These are phyloP conservation scores for Tachina grossa DNA, from an alignment of 2,888 invertebrate species.

Conservation along the genomic window DNA sequence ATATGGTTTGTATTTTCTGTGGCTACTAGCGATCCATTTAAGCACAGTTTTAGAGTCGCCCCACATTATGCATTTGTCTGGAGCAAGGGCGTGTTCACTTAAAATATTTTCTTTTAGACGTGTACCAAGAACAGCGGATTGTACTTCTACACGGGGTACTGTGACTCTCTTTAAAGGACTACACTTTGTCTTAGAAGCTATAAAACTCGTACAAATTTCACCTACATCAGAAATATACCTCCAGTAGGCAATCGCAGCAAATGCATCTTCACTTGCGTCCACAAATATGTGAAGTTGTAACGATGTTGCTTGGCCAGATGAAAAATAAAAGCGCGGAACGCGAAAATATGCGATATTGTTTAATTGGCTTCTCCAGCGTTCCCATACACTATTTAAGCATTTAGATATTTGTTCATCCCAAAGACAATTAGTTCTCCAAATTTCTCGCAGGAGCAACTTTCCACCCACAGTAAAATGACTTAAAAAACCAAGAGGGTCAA, in stretches of 20 bases:
- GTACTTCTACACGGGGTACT: background rate
- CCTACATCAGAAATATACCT: background rate
- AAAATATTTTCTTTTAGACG: conserved; percentile 6
- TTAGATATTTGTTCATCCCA: conserved; percentile 68
- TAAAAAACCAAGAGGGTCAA: no score
- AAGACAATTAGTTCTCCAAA: conserved; percentile 1
- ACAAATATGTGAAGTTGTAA: background rate
- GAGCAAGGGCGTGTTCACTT: conserved; percentile 12
- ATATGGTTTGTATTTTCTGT: conserved; percentile 5
- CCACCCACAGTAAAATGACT: no score
- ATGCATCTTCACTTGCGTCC: background rate
- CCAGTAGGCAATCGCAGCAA: conserved; percentile 37
- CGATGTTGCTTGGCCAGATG: background rate
- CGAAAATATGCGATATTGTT: background rate
- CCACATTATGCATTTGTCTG: background rate
- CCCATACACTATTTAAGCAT: conserved; percentile 3
- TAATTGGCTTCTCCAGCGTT: conserved; percentile 31
- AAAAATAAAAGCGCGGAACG: conserved; percentile 32
- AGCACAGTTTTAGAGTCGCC: background rate
- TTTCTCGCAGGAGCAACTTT: background rate
- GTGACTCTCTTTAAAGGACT: background rate
- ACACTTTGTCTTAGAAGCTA: conserved; percentile 29
- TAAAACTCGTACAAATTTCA: background rate
- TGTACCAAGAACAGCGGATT: background rate
- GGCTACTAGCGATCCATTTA: background rate